Evolutionary conservation across 1,140 invertebrate species (phyloP).

Genomic region (Eupristina koningsbergeri): DNA sequence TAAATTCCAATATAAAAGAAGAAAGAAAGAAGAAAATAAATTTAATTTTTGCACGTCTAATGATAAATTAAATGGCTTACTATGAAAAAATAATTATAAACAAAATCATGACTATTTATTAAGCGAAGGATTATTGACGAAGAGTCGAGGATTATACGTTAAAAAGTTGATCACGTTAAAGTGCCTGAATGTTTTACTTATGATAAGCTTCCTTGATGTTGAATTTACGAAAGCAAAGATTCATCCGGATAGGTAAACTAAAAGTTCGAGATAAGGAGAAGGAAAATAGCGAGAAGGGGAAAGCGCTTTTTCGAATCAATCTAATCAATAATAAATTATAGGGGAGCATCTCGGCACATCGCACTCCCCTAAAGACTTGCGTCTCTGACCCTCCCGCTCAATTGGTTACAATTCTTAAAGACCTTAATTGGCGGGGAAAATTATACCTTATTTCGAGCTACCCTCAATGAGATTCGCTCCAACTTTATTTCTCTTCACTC

Average conservation of each 20-base stretch:
- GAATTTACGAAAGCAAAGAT: not conserved
- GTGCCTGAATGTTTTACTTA: conserved; percentile 16
- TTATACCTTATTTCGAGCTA: conserved; percentile 71
- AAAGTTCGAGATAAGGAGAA: conserved; percentile 25
- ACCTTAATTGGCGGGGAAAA: conserved; percentile 75
- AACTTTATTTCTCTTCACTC: conserved; percentile 30
- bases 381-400: conserved; percentile 66
- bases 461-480: conserved; percentile 35
- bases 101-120: too few relatives aligned
- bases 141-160: not conserved
- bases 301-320: conserved; percentile 63
- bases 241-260: not conserved
- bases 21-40: too few relatives aligned
- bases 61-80: too few relatives aligned
- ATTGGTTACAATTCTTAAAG: conserved; percentile 75
- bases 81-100: too few relatives aligned
- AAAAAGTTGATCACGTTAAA: not conserved
- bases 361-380: conserved; percentile 63
- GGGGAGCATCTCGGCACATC: conserved; percentile 66
- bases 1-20: too few relatives aligned
- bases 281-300: conserved; percentile 9
- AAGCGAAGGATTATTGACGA: not conserved
- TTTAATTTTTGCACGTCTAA: too few relatives aligned
- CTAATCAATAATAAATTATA: conserved; percentile 75
- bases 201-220: conserved; percentile 34